A percentile compares a stretch with the other conserved stretches of the same genome.
phyloP scores from a whole-genome alignment of 2,888 invertebrate species.

The Nephrotoma appendiculata region DNA sequence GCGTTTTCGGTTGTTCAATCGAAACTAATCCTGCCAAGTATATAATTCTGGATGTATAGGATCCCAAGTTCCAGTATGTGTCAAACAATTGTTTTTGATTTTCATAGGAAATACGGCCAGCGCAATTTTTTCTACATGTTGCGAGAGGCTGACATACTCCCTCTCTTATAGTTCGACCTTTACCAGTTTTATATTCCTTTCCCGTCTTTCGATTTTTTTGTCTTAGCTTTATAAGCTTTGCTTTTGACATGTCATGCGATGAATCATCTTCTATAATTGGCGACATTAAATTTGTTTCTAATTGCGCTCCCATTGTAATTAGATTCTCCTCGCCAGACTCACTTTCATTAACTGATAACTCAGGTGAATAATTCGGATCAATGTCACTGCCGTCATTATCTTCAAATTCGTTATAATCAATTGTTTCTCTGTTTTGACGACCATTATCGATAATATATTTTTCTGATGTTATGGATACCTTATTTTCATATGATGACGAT shows the following conservation, averaged over 20 bases:
- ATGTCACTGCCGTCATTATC: neutral
- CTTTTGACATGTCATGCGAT: neutral
- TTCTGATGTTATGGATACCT: neutral
- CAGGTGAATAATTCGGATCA: neutral
- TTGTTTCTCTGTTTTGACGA: neutral
- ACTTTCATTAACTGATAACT: neutral
- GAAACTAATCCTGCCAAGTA: neutral
- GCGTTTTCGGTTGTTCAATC: neutral
- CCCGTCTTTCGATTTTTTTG: neutral
- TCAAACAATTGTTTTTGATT: neutral
- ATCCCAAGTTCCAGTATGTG: neutral
- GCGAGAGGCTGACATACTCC: neutral
- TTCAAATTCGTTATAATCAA: neutral
- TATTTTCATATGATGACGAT: neutral
- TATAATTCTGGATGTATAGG: neutral
- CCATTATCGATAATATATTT: neutral
- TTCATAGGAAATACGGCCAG: neutral
- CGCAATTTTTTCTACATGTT: neutral
- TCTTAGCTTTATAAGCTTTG: neutral
- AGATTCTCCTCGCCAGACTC: neutral
- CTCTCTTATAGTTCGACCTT: neutral
- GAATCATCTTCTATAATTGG: neutral
- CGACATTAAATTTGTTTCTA: neutral
- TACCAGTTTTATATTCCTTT: neutral
- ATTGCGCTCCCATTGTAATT: neutral